Evolutionary conservation across 2,113 vertebrate genomes (phyloP).

Genomic region (Uria aalge): DNA sequence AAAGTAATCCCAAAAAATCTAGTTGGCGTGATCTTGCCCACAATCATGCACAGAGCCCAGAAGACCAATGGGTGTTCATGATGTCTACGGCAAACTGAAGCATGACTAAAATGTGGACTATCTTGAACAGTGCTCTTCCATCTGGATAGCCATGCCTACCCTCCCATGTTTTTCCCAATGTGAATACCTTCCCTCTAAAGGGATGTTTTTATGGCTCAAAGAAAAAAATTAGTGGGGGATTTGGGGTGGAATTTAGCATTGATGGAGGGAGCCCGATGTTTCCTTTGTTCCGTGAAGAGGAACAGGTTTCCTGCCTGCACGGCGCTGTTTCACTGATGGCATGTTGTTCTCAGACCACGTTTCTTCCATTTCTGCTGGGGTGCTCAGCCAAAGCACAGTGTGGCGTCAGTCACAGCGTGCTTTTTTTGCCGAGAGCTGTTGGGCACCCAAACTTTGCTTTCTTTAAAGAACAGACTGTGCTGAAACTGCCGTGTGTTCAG

Average conservation of each 20-base stretch:
- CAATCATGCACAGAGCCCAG: background rate
- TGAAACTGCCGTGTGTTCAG: background rate
- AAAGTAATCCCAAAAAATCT: background rate
- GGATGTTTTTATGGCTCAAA: background rate
- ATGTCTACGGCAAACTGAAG: fast-evolving
- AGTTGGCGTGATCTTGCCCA: background rate
- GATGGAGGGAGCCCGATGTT: background rate
- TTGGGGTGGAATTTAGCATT: background rate
- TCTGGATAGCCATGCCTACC: background rate
- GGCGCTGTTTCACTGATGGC: fast-evolving
- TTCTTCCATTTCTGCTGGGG: background rate
- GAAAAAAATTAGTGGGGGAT: fast-evolving
- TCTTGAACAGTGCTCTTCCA: background rate
- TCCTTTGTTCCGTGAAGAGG: background rate
- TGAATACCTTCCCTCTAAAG: background rate
- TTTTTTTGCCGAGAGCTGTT: background rate
- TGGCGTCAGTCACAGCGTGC: fast-evolving
- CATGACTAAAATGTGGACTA: background rate
- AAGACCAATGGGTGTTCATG: background rate
- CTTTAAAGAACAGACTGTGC: background rate
- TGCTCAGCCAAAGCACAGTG: background rate
- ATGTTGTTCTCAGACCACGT: fast-evolving
- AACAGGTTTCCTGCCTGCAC: background rate
- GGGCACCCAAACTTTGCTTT: background rate
- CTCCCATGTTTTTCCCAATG: background rate